These are phyloP conservation scores for Corythornis cristatus DNA, from an alignment of 2,113 vertebrate genomes.

Conservation along the genomic window DNA sequence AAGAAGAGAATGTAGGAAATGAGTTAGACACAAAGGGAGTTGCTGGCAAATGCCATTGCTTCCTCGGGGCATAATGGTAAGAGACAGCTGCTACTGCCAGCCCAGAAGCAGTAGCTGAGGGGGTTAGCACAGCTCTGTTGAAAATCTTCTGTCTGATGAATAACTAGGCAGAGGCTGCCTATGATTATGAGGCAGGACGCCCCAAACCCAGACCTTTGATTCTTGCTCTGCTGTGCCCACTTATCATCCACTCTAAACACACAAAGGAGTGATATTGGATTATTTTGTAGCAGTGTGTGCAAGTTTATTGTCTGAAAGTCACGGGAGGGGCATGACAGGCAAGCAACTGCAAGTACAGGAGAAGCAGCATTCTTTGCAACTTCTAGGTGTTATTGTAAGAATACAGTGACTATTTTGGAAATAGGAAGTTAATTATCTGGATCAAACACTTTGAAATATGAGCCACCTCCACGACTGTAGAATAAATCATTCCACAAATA, in stretches of 20 bases:
- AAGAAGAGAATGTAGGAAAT: conserved; percentile 65
- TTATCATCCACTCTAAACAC: not conserved
- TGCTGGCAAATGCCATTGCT: conserved; percentile 70
- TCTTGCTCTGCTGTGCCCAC: not conserved
- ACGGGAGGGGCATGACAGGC: not conserved
- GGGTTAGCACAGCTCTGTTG: conserved; percentile 28
- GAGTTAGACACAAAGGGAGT: conserved; percentile 71
- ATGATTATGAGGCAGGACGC: not conserved
- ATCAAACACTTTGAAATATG: not conserved
- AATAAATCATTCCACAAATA: conserved; percentile 17
- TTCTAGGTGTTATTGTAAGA: not conserved
- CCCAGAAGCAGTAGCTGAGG: conserved; percentile 51
- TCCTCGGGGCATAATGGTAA: conserved; percentile 73
- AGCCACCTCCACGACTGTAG: not conserved
- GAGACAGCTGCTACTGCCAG: conserved; percentile 73
- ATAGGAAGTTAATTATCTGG: not conserved
- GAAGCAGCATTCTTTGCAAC: not conserved
- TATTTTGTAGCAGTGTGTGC: not conserved
- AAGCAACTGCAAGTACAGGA: not conserved
- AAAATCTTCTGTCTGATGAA: conserved; percentile 54
- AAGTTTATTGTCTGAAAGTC: not conserved
- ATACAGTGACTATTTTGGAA: not conserved
- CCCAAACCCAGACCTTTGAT: not conserved
- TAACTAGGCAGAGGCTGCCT: conserved; percentile 9
- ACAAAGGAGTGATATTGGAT: not conserved